These are phyloP conservation scores for Tyria jacobaeae DNA, from an alignment of 2,888 invertebrate species.

Conservation along the genomic window DNA sequence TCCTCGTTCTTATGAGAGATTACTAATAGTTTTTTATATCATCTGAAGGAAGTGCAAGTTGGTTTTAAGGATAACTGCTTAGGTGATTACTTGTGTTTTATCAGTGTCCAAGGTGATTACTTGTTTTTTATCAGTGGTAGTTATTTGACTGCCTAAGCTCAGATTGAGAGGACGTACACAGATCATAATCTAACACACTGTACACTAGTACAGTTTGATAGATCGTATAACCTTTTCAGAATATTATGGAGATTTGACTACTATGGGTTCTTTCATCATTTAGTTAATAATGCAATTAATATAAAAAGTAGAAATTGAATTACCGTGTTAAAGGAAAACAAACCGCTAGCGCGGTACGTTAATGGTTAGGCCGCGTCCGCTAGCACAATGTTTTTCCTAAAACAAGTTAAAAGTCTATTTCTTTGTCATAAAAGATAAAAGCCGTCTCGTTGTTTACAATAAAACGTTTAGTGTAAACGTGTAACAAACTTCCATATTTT, in stretches of 20 bases:
- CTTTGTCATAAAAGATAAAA: neutral
- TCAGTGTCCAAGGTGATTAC: neutral
- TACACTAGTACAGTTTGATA: no score
- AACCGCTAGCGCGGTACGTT: neutral
- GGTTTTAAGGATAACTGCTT: neutral
- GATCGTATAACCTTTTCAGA: no score
- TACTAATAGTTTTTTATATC: no score
- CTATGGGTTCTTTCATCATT: no score
- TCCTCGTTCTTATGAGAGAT: no score
- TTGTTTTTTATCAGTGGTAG: neutral
- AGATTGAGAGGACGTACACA: no score
- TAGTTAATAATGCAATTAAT: no score
- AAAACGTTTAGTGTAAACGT: slow-evolving; percentile 83
- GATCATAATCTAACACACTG: no score
- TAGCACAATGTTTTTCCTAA: neutral
- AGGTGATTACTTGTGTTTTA: neutral
- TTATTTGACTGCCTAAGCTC: neutral
- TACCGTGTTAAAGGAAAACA: no score
- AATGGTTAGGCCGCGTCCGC: neutral
- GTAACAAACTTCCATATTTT: slow-evolving; percentile 85
- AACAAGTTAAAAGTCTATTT: neutral
- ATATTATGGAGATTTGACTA: no score
- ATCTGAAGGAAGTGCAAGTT: no score
- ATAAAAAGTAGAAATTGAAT: no score
- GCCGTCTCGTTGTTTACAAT: slow-evolving; percentile 75